Conservation (phyloP, 2,113 vertebrate species). For the Prolemur simus region DNA sequence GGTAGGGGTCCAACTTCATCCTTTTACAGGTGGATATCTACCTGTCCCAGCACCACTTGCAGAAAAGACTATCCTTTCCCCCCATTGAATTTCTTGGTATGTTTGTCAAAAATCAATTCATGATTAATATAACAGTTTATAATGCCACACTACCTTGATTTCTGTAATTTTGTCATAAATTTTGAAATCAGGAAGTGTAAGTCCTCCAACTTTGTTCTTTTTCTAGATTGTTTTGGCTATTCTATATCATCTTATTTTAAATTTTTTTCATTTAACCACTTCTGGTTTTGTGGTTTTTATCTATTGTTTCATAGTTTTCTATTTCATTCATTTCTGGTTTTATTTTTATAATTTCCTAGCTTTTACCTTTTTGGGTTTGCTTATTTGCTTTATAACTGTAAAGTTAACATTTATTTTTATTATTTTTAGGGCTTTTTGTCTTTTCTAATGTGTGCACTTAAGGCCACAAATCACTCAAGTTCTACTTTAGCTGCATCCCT, state of each 20-base stretch:
- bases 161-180: background rate
- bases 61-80: background rate
- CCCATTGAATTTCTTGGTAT: background rate
- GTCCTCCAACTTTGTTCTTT: background rate
- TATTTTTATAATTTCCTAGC: background rate
- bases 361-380: background rate
- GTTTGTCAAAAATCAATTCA: background rate
- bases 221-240: background rate
- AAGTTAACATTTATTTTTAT: background rate
- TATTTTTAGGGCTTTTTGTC: background rate
- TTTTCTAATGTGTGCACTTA: background rate
- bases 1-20: background rate
- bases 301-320: conserved; percentile 14
- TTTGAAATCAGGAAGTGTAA: background rate
- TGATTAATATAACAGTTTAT: background rate
- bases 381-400: background rate
- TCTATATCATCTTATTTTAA: background rate
- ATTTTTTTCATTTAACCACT: background rate
- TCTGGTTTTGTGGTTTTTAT: background rate
- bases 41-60: background rate
- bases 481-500: background rate
- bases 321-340: background rate
- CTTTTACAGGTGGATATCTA: background rate
- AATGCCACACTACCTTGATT: background rate
- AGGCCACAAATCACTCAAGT: background rate